A percentile compares a stretch with the other conserved stretches of the same genome.
Conservation (phyloP, 2,888 invertebrate species). For the Andrena trimmerana region DNA sequence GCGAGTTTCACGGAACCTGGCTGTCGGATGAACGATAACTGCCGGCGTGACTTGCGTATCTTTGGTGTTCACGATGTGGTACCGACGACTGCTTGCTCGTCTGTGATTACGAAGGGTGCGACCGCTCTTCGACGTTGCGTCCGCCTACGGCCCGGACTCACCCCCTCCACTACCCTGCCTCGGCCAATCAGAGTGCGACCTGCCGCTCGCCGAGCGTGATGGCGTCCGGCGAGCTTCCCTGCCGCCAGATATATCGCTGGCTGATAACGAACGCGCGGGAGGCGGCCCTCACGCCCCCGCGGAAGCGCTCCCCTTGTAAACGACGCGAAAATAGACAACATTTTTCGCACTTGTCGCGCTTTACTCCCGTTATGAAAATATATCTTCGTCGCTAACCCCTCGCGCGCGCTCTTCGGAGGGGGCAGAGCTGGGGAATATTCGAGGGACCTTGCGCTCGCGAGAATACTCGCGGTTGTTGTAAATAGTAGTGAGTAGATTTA, state of each 20-base stretch:
- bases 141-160: slow-evolving; percentile 66
- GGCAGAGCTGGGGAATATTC: background rate
- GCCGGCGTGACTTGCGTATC: background rate
- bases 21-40: slow-evolving; percentile 1
- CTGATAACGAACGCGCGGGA: slow-evolving; percentile 52
- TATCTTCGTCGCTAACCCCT: background rate
- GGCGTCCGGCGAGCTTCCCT: slow-evolving; percentile 70
- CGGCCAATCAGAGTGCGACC: slow-evolving; percentile 40
- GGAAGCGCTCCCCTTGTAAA: slow-evolving; percentile 16
- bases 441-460: background rate
- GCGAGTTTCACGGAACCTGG: background rate
- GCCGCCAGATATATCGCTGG: slow-evolving; percentile 57
- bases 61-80: slow-evolving; percentile 61
- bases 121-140: slow-evolving; percentile 52
- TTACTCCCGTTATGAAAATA: slow-evolving; percentile 37
- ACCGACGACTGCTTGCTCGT: slow-evolving; percentile 71
- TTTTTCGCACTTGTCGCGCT: slow-evolving; percentile 43
- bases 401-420: background rate
- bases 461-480: background rate
- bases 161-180: slow-evolving; percentile 33
- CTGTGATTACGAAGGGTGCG: slow-evolving; percentile 65
- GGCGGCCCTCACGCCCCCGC: slow-evolving; percentile 55
- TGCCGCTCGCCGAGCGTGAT: slow-evolving; percentile 66
- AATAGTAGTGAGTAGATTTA: background rate
- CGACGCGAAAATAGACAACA: slow-evolving; percentile 39